phyloP scores from a whole-genome alignment of 2,888 invertebrate species.

The Apomyelois bistriatella region DNA sequence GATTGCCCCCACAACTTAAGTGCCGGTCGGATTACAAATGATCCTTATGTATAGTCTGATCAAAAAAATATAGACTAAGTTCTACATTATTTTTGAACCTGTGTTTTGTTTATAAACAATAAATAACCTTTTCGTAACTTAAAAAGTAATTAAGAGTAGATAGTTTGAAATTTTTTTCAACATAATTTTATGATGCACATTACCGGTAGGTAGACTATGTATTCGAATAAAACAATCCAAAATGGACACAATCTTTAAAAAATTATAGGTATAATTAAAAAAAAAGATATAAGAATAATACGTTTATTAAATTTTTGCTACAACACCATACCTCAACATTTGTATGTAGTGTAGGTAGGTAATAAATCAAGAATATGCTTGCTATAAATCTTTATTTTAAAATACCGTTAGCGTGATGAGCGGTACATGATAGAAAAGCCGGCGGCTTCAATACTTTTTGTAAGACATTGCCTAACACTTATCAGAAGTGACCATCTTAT shows the following conservation, averaged over 20 bases:
- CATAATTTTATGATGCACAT: no score
- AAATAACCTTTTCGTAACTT: no score
- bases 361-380: slow-evolving; percentile 1
- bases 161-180: no score
- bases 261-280: no score
- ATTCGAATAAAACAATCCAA: no score
- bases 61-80: background rate
- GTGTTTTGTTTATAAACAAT: no score
- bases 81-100: no score
- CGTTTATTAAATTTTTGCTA: background rate
- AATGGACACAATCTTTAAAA: no score
- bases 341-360: background rate
- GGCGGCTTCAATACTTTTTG: slow-evolving; percentile 8
- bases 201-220: no score
- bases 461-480: slow-evolving; percentile 7
- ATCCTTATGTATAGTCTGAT: slow-evolving; percentile 50
- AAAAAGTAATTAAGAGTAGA: no score
- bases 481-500: slow-evolving; percentile 5
- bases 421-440: slow-evolving; percentile 11
- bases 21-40: slow-evolving; percentile 68
- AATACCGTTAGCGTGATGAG: slow-evolving; percentile 13
- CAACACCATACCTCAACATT: no score
- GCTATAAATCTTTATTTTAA: slow-evolving; percentile 12
- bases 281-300: no score
- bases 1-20: slow-evolving; percentile 75